Evolutionary conservation across 2,113 vertebrate species (phyloP).

Genomic region (Caretta caretta): DNA sequence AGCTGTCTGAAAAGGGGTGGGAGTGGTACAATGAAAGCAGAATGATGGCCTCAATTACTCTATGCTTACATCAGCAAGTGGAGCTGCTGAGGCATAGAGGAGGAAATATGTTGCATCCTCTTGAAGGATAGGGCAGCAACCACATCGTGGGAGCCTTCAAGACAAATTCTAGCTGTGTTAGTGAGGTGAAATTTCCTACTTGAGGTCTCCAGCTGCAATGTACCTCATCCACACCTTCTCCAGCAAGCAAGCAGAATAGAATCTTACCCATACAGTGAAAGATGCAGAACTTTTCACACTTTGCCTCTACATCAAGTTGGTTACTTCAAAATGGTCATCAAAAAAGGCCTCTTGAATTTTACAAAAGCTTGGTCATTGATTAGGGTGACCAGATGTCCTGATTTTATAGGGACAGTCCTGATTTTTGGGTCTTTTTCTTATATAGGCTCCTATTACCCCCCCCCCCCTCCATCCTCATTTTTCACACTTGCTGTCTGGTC

Average conservation of each 20-base stretch:
- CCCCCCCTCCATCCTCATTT: too few relatives aligned
- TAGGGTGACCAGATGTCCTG: too few relatives aligned
- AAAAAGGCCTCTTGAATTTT: neutral
- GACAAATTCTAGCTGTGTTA: neutral
- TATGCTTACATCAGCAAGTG: fast-evolving
- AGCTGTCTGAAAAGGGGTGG: neutral
- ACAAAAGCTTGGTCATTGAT: neutral
- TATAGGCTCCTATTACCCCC: too few relatives aligned
- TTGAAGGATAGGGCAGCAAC: fast-evolving
- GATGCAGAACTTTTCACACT: neutral
- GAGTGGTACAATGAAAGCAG: neutral
- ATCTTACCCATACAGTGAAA: neutral
- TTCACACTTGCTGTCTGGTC: too few relatives aligned
- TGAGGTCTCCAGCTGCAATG: neutral
- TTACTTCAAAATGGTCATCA: neutral
- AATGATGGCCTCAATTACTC: neutral
- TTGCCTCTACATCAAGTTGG: neutral
- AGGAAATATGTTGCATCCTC: fast-evolving
- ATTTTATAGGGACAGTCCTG: too few relatives aligned
- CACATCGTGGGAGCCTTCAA: fast-evolving
- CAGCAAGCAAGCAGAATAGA: fast-evolving
- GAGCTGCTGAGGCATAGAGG: neutral
- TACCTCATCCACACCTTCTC: neutral
- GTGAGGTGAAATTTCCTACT: neutral
- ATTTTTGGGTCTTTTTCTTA: too few relatives aligned